phyloP scores from a whole-genome alignment of 2,888 invertebrate species.

The Dascillus cervinus region DNA sequence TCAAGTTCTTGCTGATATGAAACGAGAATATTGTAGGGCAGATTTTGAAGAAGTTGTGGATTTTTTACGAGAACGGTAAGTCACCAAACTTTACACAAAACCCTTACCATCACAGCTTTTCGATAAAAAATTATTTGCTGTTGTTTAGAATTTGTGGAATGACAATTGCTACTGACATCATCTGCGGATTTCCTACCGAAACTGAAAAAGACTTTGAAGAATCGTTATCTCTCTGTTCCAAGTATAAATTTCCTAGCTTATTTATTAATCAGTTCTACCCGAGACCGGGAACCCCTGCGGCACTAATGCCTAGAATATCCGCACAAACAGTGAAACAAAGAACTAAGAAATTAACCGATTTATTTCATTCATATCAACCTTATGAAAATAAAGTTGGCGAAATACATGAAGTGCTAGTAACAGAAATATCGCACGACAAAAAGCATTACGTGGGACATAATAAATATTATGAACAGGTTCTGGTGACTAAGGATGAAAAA shows the following conservation, averaged over 20 bases:
- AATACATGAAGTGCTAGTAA: constrained; percentile 74
- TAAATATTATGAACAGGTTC: constrained; percentile 87
- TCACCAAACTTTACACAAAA: constrained; percentile 6
- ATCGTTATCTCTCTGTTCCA: constrained; percentile 72
- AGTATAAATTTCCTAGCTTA: constrained; percentile 85
- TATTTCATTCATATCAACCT: constrained; percentile 85
- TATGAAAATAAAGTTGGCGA: constrained; percentile 65
- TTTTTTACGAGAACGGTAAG: constrained; percentile 64
- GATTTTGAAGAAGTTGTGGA: constrained; percentile 89
- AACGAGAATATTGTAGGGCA: constrained; percentile 81
- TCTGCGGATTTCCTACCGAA: constrained; percentile 98
- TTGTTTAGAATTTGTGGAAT: constrained; percentile 70
- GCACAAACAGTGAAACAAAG: constrained; percentile 82
- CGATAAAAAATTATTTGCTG: background rate
- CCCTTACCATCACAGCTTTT: background rate
- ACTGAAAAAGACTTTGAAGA: constrained; percentile 83
- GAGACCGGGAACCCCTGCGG: constrained; percentile 93
- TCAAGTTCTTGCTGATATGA: constrained; percentile 90
- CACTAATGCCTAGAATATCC: constrained; percentile 76
- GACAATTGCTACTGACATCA: constrained; percentile 95
- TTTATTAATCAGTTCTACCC: constrained; percentile 99
- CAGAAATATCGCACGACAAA: constrained; percentile 88
- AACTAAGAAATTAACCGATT: constrained; percentile 78
- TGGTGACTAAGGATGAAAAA: constrained; percentile 69
- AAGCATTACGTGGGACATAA: constrained; percentile 91